These are phyloP conservation scores for Toxotes chatareus DNA, from an alignment of 2,113 vertebrate genomes.

Conservation along the genomic window DNA sequence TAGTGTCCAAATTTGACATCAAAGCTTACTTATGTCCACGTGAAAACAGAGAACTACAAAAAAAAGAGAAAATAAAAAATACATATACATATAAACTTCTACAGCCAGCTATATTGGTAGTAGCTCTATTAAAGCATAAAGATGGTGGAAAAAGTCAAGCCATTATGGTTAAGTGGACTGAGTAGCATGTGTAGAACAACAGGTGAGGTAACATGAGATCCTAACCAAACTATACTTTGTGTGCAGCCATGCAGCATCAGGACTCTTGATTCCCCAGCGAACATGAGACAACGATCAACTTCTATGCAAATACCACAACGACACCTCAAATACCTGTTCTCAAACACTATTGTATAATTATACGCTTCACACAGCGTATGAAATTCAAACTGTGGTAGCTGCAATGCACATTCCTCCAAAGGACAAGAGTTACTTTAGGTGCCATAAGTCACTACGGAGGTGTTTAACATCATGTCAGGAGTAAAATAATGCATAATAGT, in stretches of 20 bases:
- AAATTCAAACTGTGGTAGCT: slow-evolving; percentile 46
- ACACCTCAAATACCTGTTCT: slow-evolving; percentile 42
- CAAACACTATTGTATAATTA: slow-evolving; percentile 27
- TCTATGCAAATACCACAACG: slow-evolving; percentile 34
- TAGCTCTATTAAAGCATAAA: slow-evolving; percentile 66
- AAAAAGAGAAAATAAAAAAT: neutral
- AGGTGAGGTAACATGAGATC: slow-evolving; percentile 77
- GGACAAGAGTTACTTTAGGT: slow-evolving; percentile 39
- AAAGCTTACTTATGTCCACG: slow-evolving; percentile 33
- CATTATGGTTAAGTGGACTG: slow-evolving; percentile 70
- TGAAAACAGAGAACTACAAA: slow-evolving; percentile 28
- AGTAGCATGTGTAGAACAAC: slow-evolving; percentile 64
- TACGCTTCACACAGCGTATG: slow-evolving; percentile 26
- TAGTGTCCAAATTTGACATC: slow-evolving; percentile 58
- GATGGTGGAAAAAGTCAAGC: slow-evolving; percentile 46
- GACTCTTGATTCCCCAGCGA: slow-evolving; percentile 63
- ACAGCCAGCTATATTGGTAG: slow-evolving; percentile 42
- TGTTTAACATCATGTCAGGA: slow-evolving; percentile 57
- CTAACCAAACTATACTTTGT: slow-evolving; percentile 71
- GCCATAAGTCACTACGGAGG: slow-evolving; percentile 43
- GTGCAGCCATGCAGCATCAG: slow-evolving; percentile 66
- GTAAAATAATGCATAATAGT: slow-evolving; percentile 49
- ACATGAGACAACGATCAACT: slow-evolving; percentile 23
- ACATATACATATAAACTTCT: neutral
- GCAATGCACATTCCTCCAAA: slow-evolving; percentile 39